Conservation (phyloP, 2,797 vertebrate species). For the Urocyon cinereoargenteus region DNA sequence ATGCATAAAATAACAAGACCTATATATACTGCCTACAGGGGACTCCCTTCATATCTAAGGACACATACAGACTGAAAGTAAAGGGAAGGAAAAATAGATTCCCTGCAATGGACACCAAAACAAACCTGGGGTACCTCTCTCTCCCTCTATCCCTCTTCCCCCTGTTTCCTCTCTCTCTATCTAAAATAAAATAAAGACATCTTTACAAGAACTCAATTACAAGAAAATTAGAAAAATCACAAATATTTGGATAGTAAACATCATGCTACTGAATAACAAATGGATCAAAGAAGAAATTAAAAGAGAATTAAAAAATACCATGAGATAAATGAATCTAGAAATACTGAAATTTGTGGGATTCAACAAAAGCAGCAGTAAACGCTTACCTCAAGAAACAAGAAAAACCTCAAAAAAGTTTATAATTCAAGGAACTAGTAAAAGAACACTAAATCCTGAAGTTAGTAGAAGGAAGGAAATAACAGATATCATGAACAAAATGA, state of each 20-base stretch:
- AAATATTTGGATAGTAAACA: background rate
- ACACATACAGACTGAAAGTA: background rate
- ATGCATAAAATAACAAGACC: background rate
- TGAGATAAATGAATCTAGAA: background rate
- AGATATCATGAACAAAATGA: background rate
- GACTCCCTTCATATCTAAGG: background rate
- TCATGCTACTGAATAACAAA: background rate
- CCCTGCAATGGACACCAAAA: background rate
- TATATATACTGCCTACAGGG: background rate
- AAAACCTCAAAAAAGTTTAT: background rate
- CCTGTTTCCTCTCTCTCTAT: background rate
- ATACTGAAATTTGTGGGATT: background rate
- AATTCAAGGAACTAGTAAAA: background rate
- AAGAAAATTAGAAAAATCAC: background rate
- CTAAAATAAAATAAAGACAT: background rate
- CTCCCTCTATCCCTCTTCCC: background rate
- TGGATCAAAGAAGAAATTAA: background rate
- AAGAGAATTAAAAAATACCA: background rate
- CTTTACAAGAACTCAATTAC: background rate
- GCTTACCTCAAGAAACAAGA: background rate
- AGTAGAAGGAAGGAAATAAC: background rate
- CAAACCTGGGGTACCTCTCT: background rate
- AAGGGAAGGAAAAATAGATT: background rate
- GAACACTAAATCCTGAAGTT: background rate
- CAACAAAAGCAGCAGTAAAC: background rate